Base-by-base conservation (phyloP, 2,113 vertebrate genomes). In the Accipiter cooperii region DNA sequence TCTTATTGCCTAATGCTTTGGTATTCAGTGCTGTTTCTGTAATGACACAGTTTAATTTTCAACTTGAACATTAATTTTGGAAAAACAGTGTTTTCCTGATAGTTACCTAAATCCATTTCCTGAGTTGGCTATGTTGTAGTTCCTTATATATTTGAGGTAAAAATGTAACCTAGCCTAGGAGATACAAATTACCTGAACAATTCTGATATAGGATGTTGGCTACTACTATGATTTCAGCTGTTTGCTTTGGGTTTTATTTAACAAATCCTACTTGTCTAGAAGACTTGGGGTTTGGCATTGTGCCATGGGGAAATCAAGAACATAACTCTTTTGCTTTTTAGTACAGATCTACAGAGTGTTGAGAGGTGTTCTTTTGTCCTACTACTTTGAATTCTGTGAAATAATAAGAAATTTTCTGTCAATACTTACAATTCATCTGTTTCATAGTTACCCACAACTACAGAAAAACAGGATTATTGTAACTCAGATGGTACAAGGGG, bases 401-500 rank as follows among this genome's bases (percentile, higher is more conserved):
- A 60, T 31, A 65, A 17, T 70, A 90, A 65, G 34, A 29, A 8
- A 5, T 49, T 44, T 68, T 85, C 8, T 73, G 22, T 64, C 4
- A 3, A 9, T 74, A 29, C 4, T 51, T 87, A 40, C 2, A 49
- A 46, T 46, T 58, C 0, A 33, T 65, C 40, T 84, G 22, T 51
- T 87, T 84, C 25, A 12, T n/a, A 36, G 44, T 83, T 89, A 17
- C 8, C 24, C 42, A 54, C 29, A 71, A 33, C 47, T 64, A 11
- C 52, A 85, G 38, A 33, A n/a, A 42, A 89, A 38, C 22, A 33
- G 26, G 9, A 13, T 76, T 88, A 16, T 57, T 76, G 12, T 8
- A 69, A 1, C 17, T 79, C 0, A 4, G 38, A 10, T 68, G 10
- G 15, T 58, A 5, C 0, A 3, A 84, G 36, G 29, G 5, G 5